Evolutionary conservation across 1,140 invertebrate species (phyloP).

Genomic region (Diachasma alloeum): DNA sequence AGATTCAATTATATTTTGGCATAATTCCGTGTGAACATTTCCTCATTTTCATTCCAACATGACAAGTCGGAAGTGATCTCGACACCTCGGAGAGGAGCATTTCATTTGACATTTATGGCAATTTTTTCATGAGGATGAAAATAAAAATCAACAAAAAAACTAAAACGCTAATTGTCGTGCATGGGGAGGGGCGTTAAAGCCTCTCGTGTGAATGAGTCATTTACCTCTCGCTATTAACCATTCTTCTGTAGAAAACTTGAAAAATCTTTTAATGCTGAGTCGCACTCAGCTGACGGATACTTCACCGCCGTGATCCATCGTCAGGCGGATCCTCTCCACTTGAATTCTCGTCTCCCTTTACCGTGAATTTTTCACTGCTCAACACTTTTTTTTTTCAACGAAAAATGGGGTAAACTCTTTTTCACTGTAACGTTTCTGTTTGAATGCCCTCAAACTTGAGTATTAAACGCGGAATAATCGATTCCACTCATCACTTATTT

Average conservation of each 20-base stretch:
- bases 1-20: too few relatives aligned
- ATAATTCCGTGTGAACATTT: too few relatives aligned
- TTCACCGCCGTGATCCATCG: conserved; percentile 11
- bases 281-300: background rate
- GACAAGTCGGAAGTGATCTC: too few relatives aligned
- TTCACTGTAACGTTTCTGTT: too few relatives aligned
- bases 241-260: background rate
- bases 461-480: too few relatives aligned
- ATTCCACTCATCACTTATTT: too few relatives aligned
- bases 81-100: too few relatives aligned
- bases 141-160: background rate
- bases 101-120: too few relatives aligned
- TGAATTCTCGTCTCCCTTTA: background rate
- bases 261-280: background rate
- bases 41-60: too few relatives aligned
- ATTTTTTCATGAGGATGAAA: background rate
- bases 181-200: background rate
- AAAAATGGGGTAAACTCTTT: too few relatives aligned
- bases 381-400: too few relatives aligned
- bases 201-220: background rate
- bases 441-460: too few relatives aligned
- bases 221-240: background rate
- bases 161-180: background rate
- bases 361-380: background rate
- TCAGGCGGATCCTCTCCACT: conserved; percentile 13